Evolutionary conservation across 2,113 vertebrate species (phyloP).

Genomic region (Pantherophis guttatus): DNA sequence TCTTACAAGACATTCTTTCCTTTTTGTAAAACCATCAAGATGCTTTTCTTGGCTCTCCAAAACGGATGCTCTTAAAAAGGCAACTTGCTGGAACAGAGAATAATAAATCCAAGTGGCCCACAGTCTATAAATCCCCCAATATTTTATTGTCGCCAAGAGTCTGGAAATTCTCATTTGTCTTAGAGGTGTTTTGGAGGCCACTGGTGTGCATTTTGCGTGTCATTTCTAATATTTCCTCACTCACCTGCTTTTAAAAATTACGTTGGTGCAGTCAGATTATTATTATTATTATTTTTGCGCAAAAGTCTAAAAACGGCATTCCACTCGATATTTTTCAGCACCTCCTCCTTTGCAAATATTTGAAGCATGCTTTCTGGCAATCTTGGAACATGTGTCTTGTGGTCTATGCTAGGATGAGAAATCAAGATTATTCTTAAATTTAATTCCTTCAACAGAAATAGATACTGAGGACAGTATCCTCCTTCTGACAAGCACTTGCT

Average conservation of each 20-base stretch:
- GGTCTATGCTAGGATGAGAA: background rate
- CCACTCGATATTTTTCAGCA: constrained; percentile 7
- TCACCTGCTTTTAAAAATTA: constrained; percentile 7
- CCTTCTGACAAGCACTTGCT: background rate
- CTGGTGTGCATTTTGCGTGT: background rate
- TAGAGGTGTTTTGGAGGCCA: background rate
- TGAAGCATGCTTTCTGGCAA: background rate
- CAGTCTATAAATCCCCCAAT: constrained; percentile 35
- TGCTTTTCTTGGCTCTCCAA: constrained; percentile 45
- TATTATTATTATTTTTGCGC: background rate
- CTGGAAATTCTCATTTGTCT: constrained; percentile 41
- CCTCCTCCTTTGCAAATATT: background rate
- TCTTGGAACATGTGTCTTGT: background rate
- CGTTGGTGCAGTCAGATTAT: background rate
- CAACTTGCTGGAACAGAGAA: background rate
- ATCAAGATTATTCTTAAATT: background rate
- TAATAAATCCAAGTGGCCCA: constrained; percentile 25
- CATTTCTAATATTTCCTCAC: background rate
- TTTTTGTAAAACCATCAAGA: constrained; percentile 13
- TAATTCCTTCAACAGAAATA: background rate
- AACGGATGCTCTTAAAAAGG: constrained; percentile 52
- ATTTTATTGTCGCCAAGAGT: constrained; percentile 43
- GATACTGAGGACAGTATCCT: background rate
- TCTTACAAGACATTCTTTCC: background rate
- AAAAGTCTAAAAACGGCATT: background rate